Evolutionary conservation across 2,113 vertebrate genomes (phyloP).

Genomic region (Lasiurus cinereus): DNA sequence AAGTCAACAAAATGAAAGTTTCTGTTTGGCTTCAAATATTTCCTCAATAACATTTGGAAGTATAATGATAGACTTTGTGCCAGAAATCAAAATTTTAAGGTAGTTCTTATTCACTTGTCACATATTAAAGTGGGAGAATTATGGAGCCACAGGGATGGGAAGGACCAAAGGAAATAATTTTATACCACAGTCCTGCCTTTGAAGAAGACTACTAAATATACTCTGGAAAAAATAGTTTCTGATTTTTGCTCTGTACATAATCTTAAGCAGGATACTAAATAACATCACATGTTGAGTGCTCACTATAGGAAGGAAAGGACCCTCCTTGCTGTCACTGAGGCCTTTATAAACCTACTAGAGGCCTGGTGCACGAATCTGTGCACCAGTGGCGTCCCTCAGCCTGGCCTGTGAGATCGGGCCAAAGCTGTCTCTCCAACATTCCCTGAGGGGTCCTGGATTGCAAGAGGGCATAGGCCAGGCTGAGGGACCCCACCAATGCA

Average conservation of each 20-base stretch:
- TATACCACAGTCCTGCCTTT: not conserved
- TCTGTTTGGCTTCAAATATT: constrained; percentile 82
- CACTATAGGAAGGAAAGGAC: not conserved
- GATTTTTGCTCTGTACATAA: not conserved
- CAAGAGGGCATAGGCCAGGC: no score
- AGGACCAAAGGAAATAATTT: constrained; percentile 42
- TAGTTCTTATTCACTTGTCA: constrained; percentile 78
- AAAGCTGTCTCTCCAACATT: no score
- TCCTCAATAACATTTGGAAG: constrained; percentile 77
- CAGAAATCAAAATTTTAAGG: constrained; percentile 74
- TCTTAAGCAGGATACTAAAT: not conserved
- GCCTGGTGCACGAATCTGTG: no score
- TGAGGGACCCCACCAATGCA: no score
- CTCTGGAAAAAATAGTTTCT: not conserved
- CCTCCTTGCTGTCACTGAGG: not conserved
- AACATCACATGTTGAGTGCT: not conserved
- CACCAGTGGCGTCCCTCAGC: no score
- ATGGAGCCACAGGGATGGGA: not conserved
- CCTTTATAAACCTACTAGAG: not conserved
- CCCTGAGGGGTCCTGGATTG: no score
- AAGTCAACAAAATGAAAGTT: constrained; percentile 78
- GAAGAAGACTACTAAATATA: not conserved
- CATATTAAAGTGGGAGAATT: constrained; percentile 74
- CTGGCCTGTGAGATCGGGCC: no score
- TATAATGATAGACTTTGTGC: constrained; percentile 74